Conservation (phyloP, 2,113 vertebrate species). For the Syngnathus typhle region DNA sequence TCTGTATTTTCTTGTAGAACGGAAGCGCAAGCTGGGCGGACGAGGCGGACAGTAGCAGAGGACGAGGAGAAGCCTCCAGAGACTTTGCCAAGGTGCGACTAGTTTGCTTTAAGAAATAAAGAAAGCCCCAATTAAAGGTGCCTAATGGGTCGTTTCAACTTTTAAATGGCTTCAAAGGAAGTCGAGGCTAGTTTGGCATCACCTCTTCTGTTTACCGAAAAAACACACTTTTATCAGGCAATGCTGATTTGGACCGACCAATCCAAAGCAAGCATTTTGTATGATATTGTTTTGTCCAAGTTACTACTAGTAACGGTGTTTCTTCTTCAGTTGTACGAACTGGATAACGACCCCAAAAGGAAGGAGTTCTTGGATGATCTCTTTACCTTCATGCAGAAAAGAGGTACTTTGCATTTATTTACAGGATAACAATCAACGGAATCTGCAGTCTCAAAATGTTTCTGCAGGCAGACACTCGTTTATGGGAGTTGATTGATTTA, state of each 20-base stretch:
- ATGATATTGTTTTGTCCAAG: neutral
- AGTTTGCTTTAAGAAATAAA: neutral
- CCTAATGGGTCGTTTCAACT: slow-evolving; percentile 1
- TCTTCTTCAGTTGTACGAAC: slow-evolving; percentile 83
- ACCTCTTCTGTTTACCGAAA: neutral
- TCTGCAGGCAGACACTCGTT: neutral
- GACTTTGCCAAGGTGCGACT: slow-evolving; percentile 90
- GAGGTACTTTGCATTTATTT: slow-evolving; percentile 68
- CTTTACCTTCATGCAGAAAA: slow-evolving; percentile 97
- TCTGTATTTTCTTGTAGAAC: slow-evolving; percentile 70
- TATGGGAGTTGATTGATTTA: too few species aligned
- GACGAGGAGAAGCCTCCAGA: slow-evolving; percentile 88
- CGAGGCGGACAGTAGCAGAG: slow-evolving; percentile 79
- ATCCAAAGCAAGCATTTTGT: neutral
- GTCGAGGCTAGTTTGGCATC: neutral
- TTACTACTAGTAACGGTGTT: neutral
- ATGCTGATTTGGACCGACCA: neutral
- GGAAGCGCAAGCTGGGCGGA: slow-evolving; percentile 80
- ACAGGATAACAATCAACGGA: neutral
- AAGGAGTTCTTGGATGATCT: slow-evolving; percentile 97
- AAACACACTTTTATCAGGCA: neutral
- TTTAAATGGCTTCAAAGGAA: slow-evolving; percentile 15
- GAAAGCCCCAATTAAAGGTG: neutral
- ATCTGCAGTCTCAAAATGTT: neutral
- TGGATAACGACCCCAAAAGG: slow-evolving; percentile 88